Evolutionary conservation across 2,797 vertebrate species (phyloP).

Genomic region (Coreius guichenoti): DNA sequence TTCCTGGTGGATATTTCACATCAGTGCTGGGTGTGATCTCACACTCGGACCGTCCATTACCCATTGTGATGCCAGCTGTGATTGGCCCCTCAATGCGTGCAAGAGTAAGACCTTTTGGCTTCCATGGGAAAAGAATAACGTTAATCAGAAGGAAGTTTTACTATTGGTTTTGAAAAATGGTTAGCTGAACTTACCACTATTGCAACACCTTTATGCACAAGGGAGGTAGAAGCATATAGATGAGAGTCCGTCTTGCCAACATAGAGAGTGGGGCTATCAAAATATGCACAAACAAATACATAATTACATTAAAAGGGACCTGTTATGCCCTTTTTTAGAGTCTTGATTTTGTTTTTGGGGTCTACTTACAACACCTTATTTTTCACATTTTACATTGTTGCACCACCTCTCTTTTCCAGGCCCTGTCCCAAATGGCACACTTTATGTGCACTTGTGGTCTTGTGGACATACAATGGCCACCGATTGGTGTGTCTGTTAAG

Average conservation of each 20-base stretch:
- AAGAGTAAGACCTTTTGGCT: constrained; percentile 92
- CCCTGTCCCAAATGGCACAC: background rate
- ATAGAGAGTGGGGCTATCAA: constrained; percentile 87
- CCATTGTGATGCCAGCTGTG: constrained; percentile 88
- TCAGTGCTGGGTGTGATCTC: constrained; percentile 90
- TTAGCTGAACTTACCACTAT: constrained; percentile 87
- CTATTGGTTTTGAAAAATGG: background rate
- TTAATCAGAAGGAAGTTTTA: constrained; percentile 17
- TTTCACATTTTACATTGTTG: background rate
- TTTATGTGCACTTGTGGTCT: background rate
- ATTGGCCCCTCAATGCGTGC: constrained; percentile 86
- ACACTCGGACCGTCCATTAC: constrained; percentile 83
- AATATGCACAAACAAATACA: constrained; percentile 37
- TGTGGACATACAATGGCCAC: background rate
- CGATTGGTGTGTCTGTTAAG: no score
- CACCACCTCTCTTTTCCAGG: background rate
- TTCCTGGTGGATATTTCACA: constrained; percentile 90
- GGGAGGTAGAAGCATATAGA: constrained; percentile 90
- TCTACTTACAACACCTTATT: background rate
- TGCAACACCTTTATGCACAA: constrained; percentile 89
- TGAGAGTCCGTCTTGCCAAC: constrained; percentile 89
- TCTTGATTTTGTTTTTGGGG: background rate
- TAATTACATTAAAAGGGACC: background rate
- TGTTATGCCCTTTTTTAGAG: background rate
- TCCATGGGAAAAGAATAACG: constrained; percentile 45